Conservation (phyloP, 2,888 invertebrate species). For the Torymus tubicola region DNA sequence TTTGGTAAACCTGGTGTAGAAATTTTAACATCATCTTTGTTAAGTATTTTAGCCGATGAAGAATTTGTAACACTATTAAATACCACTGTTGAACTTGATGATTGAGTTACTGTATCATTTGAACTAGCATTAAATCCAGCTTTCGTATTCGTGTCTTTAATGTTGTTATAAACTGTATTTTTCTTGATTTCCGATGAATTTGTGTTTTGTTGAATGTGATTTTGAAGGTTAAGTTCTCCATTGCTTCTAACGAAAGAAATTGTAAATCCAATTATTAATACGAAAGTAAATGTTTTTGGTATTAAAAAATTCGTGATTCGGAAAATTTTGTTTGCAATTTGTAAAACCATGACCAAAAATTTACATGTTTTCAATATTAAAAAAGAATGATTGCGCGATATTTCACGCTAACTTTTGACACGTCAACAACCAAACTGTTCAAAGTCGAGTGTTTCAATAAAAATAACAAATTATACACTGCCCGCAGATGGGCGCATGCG, state of each 20-base stretch:
- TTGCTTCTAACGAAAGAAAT: slow-evolving; percentile 38
- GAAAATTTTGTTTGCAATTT: slow-evolving; percentile 17
- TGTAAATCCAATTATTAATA: slow-evolving; percentile 19
- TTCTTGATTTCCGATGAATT: slow-evolving; percentile 18
- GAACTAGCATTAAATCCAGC: slow-evolving; percentile 11
- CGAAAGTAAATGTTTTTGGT: slow-evolving; percentile 22
- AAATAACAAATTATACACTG: too few species aligned
- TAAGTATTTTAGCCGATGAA: background rate
- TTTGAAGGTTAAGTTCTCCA: slow-evolving; percentile 50
- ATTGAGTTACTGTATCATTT: slow-evolving; percentile 11
- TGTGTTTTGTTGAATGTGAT: background rate
- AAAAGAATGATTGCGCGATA: slow-evolving; percentile 32
- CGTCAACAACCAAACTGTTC: slow-evolving; percentile 23
- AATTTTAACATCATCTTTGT: slow-evolving; percentile 10
- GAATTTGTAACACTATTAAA: background rate
- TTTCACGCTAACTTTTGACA: slow-evolving; percentile 24
- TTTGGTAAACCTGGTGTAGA: slow-evolving; percentile 1
- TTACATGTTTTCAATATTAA: slow-evolving; percentile 37
- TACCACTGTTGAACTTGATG: slow-evolving; percentile 3
- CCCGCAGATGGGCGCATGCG: too few species aligned
- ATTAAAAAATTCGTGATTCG: background rate
- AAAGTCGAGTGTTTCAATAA: background rate
- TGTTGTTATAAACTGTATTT: slow-evolving; percentile 18
- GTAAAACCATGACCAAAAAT: slow-evolving; percentile 51
- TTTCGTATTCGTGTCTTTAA: slow-evolving; percentile 17